Evolutionary conservation across 1,140 invertebrate species (phyloP), one percentile per base, ranked within the genome.

Genomic region (Lethrus apterus): DNA sequence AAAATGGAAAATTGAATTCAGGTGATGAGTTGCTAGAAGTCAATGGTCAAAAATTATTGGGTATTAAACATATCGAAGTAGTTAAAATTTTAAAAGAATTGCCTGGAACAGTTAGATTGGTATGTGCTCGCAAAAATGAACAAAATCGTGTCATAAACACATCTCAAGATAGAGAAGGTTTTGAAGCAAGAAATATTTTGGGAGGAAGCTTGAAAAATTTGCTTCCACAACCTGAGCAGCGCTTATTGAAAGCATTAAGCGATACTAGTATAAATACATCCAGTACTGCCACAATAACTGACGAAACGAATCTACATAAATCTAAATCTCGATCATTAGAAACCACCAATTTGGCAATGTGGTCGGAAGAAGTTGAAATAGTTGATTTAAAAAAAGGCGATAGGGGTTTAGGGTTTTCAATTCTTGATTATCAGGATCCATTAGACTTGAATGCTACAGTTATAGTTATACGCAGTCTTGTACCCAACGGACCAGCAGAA

Each of bases 371-470:
- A 57, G 81, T 91, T 26, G 86, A 92, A 50, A 79, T 87, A 55
- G 83, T 97, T 40, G 81, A 91, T 61, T 73, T 97, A 21, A 69
- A 78, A 10, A 97, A 97, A 72, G 86, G 84, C 32, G 89, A 93
- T 55, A 77, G 86, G 49, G 93, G 93, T 3, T 77, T 97, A 10
- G 93, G 93, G 33, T 97, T 97, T 70, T 93, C 89, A 50, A 93
- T 97, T 51, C 72, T 96, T 26, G 93, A 97, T 69, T 97, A 97
- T 67, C 78, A 90, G 72, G 90, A 93, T 69, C 89, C 90, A 1
- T 70, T 90, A 52, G 90, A 93, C 69, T 80, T 85, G 4, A 79
- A 82, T 51, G 85, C 89, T 50, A 93, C 89, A 41, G 89, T 97
- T 19, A 96, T 97, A 64, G 92, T 97, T 19, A 89, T 97, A 45